phyloP scores from a whole-genome alignment of 2,797 vertebrate species.

The Hephaestus fuliginosus region DNA sequence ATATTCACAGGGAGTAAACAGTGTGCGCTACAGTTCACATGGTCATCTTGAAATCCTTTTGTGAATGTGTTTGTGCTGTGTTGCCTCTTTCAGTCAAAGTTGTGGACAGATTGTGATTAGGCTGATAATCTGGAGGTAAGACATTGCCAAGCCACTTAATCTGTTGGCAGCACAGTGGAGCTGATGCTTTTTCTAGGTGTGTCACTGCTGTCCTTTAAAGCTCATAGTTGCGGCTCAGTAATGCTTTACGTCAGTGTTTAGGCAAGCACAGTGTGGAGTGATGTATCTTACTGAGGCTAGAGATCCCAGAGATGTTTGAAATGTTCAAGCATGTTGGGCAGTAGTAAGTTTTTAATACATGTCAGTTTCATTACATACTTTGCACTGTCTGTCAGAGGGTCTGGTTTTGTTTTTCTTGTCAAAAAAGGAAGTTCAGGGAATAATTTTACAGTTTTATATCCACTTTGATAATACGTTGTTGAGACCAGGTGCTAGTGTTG shows the following conservation, averaged over 20 bases:
- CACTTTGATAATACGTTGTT: neutral
- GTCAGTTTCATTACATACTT: neutral
- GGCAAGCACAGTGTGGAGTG: constrained; percentile 13
- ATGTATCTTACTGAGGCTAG: neutral
- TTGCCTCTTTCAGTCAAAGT: constrained; percentile 27
- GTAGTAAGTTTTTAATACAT: neutral
- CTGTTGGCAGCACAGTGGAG: constrained; percentile 54
- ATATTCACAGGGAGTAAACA: neutral
- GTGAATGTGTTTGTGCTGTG: constrained; percentile 32
- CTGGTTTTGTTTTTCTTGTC: neutral
- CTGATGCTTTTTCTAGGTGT: constrained; percentile 43
- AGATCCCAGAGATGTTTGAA: neutral
- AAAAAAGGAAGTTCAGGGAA: neutral
- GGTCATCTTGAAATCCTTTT: constrained; percentile 25
- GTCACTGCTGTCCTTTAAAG: constrained; percentile 41
- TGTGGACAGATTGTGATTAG: constrained; percentile 83
- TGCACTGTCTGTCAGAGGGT: no score
- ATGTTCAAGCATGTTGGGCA: neutral
- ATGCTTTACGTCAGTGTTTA: constrained; percentile 21
- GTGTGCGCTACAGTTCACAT: neutral
- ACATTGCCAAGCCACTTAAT: constrained; percentile 76
- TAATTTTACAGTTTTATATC: neutral
- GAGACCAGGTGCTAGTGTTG: neutral
- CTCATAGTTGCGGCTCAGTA: constrained; percentile 15
- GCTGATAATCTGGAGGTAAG: constrained; percentile 79